Evolutionary conservation across 2,113 vertebrate species (phyloP), one percentile per base, ranked within the genome.

Genomic region (Orientallactaga bullata): DNA sequence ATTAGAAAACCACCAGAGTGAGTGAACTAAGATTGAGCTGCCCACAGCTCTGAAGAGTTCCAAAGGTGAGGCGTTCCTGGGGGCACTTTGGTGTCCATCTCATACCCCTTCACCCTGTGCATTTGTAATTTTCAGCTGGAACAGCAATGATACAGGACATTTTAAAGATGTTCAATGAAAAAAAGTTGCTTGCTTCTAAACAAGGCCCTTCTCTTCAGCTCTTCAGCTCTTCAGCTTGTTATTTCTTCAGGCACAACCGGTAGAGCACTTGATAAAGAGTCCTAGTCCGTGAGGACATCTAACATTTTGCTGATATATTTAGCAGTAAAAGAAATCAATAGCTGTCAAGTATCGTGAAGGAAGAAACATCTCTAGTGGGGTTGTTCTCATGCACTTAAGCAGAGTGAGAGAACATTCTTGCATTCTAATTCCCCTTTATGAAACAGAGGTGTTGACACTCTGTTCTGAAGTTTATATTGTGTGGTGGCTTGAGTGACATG

Each of bases 241-340:
- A 78, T 73, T 94, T 87, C 76, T 78, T 85, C 18, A 96, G 63
- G 82, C 23, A 82, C 1, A 66, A 77, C 65, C 1, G 1, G 74
- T 21, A 26, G 24, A 79, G 24, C 23, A 51, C 37, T 85, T 82
- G n/a, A 88, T 39, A 55, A 95, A 94, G 66, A 42, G 63, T 60
- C 63, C 87, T 55, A 82, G 47, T 30, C 66, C 77, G 20, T 24
- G 61, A 72, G 65, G 74, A 82, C 32, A 79, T 65, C 35, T 61
- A 85, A 88, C 28, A 69, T 78, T 82, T 71, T 89, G 51, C 68
- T 95, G 88, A 72, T 84, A 63, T 47, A 85, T 69, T 96, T 89
- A 80, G 65, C 42, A 91, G 80, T 60, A 84, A 83, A 88, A 84
- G 23, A 74, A 74, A 42, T 58, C 60, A 80, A 94, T 30, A 7